Evolutionary conservation across 2,113 vertebrate genomes (phyloP).

Genomic region (Chionis minor): DNA sequence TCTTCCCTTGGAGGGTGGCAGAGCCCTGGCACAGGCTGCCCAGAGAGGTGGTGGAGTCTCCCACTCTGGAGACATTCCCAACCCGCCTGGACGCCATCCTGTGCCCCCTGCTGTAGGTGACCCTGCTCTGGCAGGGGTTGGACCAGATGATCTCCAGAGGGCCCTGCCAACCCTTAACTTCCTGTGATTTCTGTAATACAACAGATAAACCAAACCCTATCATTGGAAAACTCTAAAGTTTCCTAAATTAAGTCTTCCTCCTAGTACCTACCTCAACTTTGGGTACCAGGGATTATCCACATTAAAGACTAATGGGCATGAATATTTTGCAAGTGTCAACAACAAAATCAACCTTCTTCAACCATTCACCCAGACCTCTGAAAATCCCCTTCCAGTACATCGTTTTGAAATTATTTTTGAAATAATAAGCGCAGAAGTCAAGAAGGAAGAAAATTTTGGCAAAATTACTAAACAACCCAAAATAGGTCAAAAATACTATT

Average conservation of each 20-base stretch:
- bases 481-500: neutral
- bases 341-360: neutral
- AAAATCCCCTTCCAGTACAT: neutral
- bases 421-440: neutral
- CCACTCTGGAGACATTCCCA: too few species aligned
- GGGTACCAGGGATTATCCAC: neutral
- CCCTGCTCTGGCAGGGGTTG: too few species aligned
- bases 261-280: neutral
- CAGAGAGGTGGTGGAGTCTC: too few species aligned
- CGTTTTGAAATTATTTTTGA: neutral
- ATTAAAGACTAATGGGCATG: neutral
- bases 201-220: neutral
- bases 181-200: too few species aligned
- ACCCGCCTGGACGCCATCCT: too few species aligned
- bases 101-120: too few species aligned
- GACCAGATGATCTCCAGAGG: too few species aligned
- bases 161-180: too few species aligned
- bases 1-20: too few species aligned
- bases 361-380: neutral
- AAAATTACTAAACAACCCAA: neutral
- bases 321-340: neutral
- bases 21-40: too few species aligned
- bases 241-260: neutral
- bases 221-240: neutral
- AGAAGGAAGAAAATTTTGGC: neutral